Evolutionary conservation across 2,888 invertebrate species (phyloP).

Genomic region (Cantharis rustica): DNA sequence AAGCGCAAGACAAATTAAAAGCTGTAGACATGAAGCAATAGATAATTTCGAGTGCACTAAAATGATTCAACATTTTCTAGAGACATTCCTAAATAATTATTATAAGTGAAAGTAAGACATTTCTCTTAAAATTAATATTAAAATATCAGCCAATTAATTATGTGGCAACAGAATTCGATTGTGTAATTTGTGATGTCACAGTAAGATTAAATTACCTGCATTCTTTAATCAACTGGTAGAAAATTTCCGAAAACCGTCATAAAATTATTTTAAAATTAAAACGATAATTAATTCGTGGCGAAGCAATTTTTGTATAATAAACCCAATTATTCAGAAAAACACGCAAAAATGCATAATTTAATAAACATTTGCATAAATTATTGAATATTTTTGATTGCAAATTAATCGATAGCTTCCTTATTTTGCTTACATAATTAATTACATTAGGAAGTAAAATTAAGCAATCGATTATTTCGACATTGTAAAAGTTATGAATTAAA

Average conservation of each 20-base stretch:
- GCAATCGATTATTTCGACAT: neutral
- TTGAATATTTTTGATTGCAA: neutral
- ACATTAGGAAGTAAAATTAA: neutral
- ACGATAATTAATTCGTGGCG: no score
- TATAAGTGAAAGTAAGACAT: constrained; percentile 3
- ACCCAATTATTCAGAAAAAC: neutral
- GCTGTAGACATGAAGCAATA: neutral
- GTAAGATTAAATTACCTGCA: neutral
- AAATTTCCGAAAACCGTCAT: neutral
- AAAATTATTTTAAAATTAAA: no score
- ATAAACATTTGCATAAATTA: neutral
- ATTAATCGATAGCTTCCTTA: neutral
- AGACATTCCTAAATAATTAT: neutral
- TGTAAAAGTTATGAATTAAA: neutral
- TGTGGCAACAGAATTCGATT: neutral
- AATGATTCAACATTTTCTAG: neutral
- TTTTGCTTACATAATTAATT: neutral
- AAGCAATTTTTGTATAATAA: no score
- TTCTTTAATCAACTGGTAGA: neutral
- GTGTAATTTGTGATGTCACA: neutral
- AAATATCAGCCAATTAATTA: neutral
- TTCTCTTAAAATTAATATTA: constrained; percentile 1
- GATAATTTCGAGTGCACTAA: neutral
- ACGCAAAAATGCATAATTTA: neutral
- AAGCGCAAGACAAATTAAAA: neutral